These are phyloP conservation scores for Zosterops lateralis DNA, from an alignment of 2,113 vertebrate genomes.

Conservation along the genomic window DNA sequence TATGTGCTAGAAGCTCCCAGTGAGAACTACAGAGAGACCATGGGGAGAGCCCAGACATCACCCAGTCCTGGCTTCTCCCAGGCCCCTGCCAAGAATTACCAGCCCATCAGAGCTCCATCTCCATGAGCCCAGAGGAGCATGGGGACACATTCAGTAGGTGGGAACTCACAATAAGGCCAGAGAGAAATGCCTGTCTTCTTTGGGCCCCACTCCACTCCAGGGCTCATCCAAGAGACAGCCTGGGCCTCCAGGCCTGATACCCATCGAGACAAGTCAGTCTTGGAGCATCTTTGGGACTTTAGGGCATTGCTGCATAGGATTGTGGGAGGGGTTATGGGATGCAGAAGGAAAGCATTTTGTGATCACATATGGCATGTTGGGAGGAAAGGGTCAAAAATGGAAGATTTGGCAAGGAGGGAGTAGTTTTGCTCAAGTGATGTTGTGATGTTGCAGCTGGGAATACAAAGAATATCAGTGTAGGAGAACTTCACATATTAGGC, in stretches of 20 bases:
- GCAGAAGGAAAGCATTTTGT: not conserved
- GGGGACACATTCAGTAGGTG: not conserved
- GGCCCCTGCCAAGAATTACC: not conserved
- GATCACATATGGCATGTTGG: not conserved
- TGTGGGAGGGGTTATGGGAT: not conserved
- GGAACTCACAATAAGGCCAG: not conserved
- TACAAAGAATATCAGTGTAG: not conserved
- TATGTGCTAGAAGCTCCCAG: not conserved
- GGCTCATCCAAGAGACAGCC: not conserved
- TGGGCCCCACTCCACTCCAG: not conserved
- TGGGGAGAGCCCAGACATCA: not conserved
- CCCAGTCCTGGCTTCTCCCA: not conserved
- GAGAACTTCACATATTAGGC: not conserved
- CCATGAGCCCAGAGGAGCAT: not conserved
- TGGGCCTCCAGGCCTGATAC: accelerated
- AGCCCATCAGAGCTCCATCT: not conserved
- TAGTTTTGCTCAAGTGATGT: not conserved
- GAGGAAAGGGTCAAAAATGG: not conserved
- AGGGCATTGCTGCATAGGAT: not conserved
- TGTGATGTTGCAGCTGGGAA: not conserved
- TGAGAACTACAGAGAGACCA: not conserved
- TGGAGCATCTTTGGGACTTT: not conserved
- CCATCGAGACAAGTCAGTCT: not conserved
- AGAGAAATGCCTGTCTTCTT: not conserved
- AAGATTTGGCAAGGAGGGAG: not conserved